A percentile compares a stretch with the other conserved stretches of the same genome.
These are phyloP conservation scores for Heliocidaris erythrogramma DNA, from an alignment of 35 echinoderm and acorn worm species.

Conservation along the genomic window DNA sequence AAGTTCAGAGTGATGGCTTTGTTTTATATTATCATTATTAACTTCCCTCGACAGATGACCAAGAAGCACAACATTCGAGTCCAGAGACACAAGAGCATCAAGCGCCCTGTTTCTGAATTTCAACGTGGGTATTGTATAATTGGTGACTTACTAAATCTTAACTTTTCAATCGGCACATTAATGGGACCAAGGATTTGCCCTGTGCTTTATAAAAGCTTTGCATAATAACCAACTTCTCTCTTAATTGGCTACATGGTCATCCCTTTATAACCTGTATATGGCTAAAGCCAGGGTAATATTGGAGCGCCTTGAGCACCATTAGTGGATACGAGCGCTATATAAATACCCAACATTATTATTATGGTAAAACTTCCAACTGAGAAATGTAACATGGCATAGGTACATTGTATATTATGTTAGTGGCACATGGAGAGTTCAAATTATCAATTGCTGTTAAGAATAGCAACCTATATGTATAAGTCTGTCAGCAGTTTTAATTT, in stretches of 20 bases:
- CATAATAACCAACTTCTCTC: background rate
- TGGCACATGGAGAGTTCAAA: no score
- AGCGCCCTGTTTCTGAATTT: background rate
- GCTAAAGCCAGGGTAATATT: background rate
- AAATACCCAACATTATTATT: no score
- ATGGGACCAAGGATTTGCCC: background rate
- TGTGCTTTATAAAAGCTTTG: background rate
- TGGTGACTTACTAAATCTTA: background rate
- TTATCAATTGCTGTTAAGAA: no score
- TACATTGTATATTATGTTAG: no score
- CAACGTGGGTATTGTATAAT: background rate
- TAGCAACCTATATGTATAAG: no score
- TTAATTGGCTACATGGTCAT: background rate
- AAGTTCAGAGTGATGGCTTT: no score
- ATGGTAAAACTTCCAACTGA: background rate
- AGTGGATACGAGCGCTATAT: no score
- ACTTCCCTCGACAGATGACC: background rate
- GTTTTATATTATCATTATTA: background rate
- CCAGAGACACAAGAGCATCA: conserved; percentile 25
- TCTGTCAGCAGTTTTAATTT: no score
- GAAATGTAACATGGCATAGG: background rate
- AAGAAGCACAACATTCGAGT: background rate
- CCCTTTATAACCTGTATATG: background rate
- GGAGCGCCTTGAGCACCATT: no score
- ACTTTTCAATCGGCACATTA: background rate